Conservation (phyloP, 2,113 vertebrate genomes). For the Gnathonemus echidnorhynchus region DNA sequence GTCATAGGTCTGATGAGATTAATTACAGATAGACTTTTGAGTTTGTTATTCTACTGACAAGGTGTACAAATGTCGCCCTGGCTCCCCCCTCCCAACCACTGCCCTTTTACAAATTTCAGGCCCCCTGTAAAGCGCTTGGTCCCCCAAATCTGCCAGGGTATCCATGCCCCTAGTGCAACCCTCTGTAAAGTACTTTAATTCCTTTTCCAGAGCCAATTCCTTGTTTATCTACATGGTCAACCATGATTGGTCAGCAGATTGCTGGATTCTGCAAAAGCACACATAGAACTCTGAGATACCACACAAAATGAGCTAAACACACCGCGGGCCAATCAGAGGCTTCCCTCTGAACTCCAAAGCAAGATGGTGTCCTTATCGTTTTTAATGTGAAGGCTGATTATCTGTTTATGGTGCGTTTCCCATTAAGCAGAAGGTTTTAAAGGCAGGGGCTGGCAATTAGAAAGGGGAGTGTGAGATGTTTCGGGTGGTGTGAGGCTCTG, state of each 20-base stretch:
- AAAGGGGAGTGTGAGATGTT: background rate
- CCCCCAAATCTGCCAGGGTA: background rate
- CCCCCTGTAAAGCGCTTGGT: background rate
- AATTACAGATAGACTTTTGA: background rate
- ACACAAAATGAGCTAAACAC: background rate
- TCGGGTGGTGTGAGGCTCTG: background rate
- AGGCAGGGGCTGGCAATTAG: background rate
- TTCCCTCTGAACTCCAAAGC: background rate
- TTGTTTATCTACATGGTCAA: background rate
- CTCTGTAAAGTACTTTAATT: background rate
- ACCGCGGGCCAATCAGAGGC: background rate
- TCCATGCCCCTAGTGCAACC: background rate
- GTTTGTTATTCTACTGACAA: background rate
- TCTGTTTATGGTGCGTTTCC: background rate
- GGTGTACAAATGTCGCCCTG: background rate
- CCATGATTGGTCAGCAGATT: background rate
- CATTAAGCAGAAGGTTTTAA: background rate
- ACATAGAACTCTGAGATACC: background rate
- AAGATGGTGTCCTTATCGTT: background rate
- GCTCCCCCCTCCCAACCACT: background rate
- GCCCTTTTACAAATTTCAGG: background rate
- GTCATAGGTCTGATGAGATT: background rate
- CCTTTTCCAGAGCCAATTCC: background rate
- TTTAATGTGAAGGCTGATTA: background rate
- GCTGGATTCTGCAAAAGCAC: background rate